Evolutionary conservation across 2,797 vertebrate species (phyloP), one percentile per base, ranked within the genome.

Genomic region (Poeciliopsis infans): DNA sequence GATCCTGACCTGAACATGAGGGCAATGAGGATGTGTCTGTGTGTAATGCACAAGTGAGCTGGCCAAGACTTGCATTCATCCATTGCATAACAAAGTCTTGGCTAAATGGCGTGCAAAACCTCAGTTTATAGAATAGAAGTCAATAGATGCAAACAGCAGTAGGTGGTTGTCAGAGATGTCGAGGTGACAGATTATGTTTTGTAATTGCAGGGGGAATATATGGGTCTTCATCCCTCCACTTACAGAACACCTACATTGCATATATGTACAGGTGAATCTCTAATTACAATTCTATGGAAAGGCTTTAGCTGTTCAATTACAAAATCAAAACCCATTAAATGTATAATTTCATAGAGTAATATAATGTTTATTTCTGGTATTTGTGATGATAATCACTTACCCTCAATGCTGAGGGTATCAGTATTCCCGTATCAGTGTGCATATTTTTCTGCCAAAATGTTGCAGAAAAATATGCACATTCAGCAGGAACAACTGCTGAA

Each of bases 1-100:
- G 91, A 94, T 91, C 81, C 75, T 68, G 78, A 88, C 83, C 85
- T 47, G 64, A 85, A 84, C 86, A 82, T 7, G 1, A 83, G 81
- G 68, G 73, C 76, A 77, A 33, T 74, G 76, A 68, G 46, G 39
- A 57, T 79, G 77, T 75, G 78, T 45, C 68, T 77, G 78, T 76
- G 82, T 51, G 72, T 77, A 81, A 79, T 87, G 72, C 81, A 70
- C 28, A 89, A 69, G 68, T 73, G 72, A 81, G 73, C 23, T 18
- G 72, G 23, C 77, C 77, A 18, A 71, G 77, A 28, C 76, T 64
- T 2, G 3, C 81, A 82, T 85, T 80, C 75, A 81, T 89, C 78
- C 71, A 57, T 61, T 72, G 77, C 85, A 86, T 86, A 79, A 84
- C 76, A 49, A 47, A 72, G 47, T 31, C 71, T 79, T 75, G 68